Evolutionary conservation across 2,888 invertebrate genomes (phyloP).

Genomic region (Hedya salicella): DNA sequence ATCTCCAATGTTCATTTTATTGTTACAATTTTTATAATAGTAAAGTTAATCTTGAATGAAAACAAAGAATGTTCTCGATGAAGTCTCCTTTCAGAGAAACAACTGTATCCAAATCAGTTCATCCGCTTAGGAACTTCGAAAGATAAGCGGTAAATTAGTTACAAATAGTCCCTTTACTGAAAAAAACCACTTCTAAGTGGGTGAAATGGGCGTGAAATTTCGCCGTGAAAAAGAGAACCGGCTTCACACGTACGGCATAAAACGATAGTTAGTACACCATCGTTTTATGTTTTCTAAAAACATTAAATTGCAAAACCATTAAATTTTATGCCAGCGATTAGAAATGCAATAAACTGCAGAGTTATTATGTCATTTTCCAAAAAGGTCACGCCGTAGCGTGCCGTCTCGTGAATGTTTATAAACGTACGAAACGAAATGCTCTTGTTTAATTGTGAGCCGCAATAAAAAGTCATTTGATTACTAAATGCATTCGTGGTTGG

Average conservation of each 20-base stretch:
- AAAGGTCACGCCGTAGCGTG: slow-evolving; percentile 42
- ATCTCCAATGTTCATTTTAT: too few relatives aligned
- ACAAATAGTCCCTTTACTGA: too few relatives aligned
- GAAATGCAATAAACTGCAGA: slow-evolving; percentile 49
- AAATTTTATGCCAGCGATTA: slow-evolving; percentile 36
- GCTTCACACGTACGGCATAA: background rate
- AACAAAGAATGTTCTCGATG: too few relatives aligned
- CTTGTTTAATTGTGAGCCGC: slow-evolving; percentile 41
- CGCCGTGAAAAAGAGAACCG: too few relatives aligned
- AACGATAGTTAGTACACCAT: background rate
- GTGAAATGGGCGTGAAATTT: too few relatives aligned
- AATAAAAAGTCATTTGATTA: slow-evolving; percentile 60
- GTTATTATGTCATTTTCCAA: slow-evolving; percentile 42
- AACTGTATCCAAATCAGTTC: too few relatives aligned
- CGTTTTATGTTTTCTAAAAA: slow-evolving; percentile 10
- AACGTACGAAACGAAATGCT: slow-evolving; percentile 23
- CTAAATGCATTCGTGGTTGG: slow-evolving; percentile 65
- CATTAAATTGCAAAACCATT: slow-evolving; percentile 32
- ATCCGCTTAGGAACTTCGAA: too few relatives aligned
- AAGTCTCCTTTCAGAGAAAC: too few relatives aligned
- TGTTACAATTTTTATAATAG: too few relatives aligned
- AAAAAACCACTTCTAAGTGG: too few relatives aligned
- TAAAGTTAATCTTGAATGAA: too few relatives aligned
- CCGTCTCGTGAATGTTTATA: slow-evolving; percentile 31
- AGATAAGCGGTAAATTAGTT: too few relatives aligned